A percentile compares a stretch with the other conserved stretches of the same genome.
These are phyloP conservation scores for Turnix velox DNA, from an alignment of 2,113 vertebrate species.

Conservation along the genomic window DNA sequence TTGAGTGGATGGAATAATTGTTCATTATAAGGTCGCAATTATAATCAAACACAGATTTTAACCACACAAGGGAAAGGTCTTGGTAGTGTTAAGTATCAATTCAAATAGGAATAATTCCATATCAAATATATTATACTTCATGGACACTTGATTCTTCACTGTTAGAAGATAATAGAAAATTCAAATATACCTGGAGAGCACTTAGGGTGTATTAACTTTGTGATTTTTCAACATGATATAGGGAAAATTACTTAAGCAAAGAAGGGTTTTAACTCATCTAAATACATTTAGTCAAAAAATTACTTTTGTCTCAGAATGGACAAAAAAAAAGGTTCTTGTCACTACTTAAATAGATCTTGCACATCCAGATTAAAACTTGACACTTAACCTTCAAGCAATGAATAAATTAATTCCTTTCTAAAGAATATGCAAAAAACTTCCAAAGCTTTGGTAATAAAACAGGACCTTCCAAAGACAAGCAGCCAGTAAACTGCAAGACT, in stretches of 20 bases:
- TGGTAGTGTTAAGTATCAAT: neutral
- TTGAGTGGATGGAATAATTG: conserved; percentile 3
- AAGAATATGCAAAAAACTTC: neutral
- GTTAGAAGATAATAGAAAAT: neutral
- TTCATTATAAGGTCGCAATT: conserved; percentile 1
- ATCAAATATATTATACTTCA: neutral
- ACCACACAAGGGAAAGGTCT: neutral
- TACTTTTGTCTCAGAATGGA: neutral
- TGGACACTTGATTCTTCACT: conserved; percentile 1
- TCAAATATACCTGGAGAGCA: neutral
- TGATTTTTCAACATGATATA: neutral
- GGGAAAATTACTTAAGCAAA: neutral
- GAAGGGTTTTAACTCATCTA: neutral
- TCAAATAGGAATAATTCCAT: conserved; percentile 5
- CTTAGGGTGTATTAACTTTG: neutral
- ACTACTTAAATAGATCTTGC: neutral
- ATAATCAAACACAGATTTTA: conserved; percentile 1
- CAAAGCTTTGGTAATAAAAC: neutral
- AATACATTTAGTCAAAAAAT: neutral
- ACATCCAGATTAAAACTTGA: neutral
- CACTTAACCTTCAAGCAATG: neutral
- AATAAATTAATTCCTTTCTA: neutral
- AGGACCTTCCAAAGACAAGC: neutral
- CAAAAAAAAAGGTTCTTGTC: neutral
- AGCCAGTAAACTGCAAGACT: neutral